Conservation (phyloP, 1,140 invertebrate species). For the Dreissena polymorpha region DNA sequence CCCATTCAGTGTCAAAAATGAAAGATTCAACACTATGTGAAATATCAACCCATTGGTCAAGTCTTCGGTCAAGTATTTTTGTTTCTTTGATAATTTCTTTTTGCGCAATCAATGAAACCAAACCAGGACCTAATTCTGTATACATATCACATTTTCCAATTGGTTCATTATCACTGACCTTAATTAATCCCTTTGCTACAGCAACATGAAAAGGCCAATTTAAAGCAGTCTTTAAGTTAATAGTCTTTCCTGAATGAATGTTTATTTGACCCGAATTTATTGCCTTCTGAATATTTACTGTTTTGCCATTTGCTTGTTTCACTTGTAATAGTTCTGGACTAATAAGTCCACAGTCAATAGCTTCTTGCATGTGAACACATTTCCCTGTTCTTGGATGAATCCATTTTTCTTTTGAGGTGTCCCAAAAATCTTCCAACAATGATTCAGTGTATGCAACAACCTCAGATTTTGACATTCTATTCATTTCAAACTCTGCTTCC, state of each 20-base stretch:
- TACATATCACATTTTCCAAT: constrained; percentile 58
- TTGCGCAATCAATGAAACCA: constrained; percentile 53
- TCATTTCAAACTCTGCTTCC: constrained; percentile 34
- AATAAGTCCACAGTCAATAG: constrained; percentile 87
- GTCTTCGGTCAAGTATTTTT: constrained; percentile 60
- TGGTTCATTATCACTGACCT: constrained; percentile 38
- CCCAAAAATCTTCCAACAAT: constrained; percentile 73
- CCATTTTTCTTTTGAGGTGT: constrained; percentile 57
- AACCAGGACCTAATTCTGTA: constrained; percentile 62
- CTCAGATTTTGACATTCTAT: constrained; percentile 34
- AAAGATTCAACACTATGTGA: constrained; percentile 57
- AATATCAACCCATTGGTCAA: constrained; percentile 56
- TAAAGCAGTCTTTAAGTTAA: constrained; percentile 83
- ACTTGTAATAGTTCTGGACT: constrained; percentile 84
- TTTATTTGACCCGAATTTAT: constrained; percentile 81
- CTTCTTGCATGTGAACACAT: constrained; percentile 86
- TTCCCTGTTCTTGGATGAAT: constrained; percentile 89
- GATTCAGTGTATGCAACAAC: constrained; percentile 57
- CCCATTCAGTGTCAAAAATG: constrained; percentile 60
- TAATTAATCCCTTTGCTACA: constrained; percentile 65
- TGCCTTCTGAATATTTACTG: constrained; percentile 64
- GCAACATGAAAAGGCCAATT: constrained; percentile 67
- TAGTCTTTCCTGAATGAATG: constrained; percentile 88
- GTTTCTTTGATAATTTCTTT: constrained; percentile 55
- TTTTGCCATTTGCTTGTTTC: constrained; percentile 85